Conservation (phyloP, 2,888 invertebrate genomes). For the Euphydryas editha region DNA sequence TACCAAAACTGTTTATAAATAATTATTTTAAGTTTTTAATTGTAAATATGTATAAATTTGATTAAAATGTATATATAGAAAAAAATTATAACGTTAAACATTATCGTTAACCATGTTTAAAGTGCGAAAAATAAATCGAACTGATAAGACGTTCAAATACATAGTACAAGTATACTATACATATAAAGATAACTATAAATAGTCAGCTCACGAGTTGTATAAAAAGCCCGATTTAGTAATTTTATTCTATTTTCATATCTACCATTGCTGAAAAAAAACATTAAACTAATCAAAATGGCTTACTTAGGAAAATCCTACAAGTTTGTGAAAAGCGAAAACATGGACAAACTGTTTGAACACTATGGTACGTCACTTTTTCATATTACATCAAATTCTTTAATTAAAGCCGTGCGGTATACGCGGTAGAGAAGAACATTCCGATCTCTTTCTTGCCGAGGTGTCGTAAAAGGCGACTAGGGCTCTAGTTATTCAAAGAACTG, state of each 20-base stretch:
- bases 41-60: too few species aligned
- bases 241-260: conserved; percentile 21
- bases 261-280: neutral
- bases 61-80: too few species aligned
- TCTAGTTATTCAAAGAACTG: too few species aligned
- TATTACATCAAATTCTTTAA: too few species aligned
- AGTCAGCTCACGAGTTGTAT: conserved; percentile 17
- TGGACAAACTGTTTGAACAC: conserved; percentile 51
- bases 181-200: too few species aligned
- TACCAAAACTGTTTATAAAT: too few species aligned
- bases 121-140: conserved; percentile 12
- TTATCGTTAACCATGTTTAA: conserved; percentile 3
- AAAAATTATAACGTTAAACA: too few species aligned
- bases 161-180: conserved; percentile 7
- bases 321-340: conserved; percentile 53
- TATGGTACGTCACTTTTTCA: conserved; percentile 49
- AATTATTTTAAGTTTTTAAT: too few species aligned
- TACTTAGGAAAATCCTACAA: conserved; percentile 55
- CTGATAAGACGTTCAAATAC: conserved; percentile 7
- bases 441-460: too few species aligned
- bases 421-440: too few species aligned
- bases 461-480: too few species aligned
- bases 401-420: too few species aligned
- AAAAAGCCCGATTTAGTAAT: conserved; percentile 13
- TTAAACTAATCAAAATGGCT: conserved; percentile 51